Evolutionary conservation across 1,140 invertebrate genomes (phyloP).

Genomic region (Coenobita brevimanus): DNA sequence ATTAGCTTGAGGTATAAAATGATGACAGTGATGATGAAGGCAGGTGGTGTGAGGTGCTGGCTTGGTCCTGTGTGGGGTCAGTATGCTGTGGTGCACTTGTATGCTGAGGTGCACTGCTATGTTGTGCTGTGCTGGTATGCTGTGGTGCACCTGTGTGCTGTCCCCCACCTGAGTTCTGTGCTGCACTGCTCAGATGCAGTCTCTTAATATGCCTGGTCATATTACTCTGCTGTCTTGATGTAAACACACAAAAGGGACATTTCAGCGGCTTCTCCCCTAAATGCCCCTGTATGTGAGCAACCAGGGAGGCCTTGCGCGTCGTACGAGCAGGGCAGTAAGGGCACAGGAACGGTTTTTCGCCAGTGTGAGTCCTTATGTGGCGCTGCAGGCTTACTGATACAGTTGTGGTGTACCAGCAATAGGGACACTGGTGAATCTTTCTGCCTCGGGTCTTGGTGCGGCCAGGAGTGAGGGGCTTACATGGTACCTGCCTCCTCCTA

Average conservation of each 20-base stretch:
- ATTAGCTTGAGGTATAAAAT: too few species aligned
- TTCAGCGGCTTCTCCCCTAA: slow-evolving; percentile 31
- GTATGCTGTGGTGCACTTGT: too few species aligned
- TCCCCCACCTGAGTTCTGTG: too few species aligned
- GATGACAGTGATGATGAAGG: too few species aligned
- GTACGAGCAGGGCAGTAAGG: slow-evolving; percentile 18
- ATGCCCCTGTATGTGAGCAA: slow-evolving; percentile 32
- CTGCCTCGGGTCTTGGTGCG: slow-evolving; percentile 8
- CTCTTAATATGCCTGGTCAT: slow-evolving; percentile 38
- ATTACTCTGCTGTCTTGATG: slow-evolving; percentile 38
- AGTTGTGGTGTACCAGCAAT: slow-evolving; percentile 15
- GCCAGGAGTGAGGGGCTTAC: too few species aligned
- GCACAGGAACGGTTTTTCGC: slow-evolving; percentile 32
- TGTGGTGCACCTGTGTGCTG: too few species aligned
- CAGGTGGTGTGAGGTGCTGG: too few species aligned
- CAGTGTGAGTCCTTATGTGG: slow-evolving; percentile 33
- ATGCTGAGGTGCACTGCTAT: too few species aligned
- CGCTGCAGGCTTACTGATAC: neutral
- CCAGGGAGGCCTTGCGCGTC: slow-evolving; percentile 19
- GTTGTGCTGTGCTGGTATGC: too few species aligned
- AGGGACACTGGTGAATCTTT: slow-evolving; percentile 30
- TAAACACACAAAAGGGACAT: slow-evolving; percentile 7
- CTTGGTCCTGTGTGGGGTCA: too few species aligned
- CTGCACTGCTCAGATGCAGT: neutral
- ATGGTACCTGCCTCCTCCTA: too few species aligned